phyloP scores from a whole-genome alignment of 2,113 vertebrate genomes.

The Megalops atlanticus region DNA sequence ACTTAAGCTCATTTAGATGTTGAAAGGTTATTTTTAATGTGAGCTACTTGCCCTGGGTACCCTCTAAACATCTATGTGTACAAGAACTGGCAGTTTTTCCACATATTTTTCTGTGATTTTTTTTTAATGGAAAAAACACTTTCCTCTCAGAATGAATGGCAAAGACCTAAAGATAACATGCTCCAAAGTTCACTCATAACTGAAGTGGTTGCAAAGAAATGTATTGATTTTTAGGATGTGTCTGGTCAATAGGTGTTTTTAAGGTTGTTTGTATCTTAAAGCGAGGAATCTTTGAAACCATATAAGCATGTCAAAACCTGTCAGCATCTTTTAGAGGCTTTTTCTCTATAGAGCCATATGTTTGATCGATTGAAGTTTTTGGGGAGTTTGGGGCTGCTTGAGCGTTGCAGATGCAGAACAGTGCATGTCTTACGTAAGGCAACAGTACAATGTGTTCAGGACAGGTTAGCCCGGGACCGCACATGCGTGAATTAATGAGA shows the following conservation, averaged over 20 bases:
- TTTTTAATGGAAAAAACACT: not conserved
- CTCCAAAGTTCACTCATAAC: not conserved
- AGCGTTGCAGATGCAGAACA: not conserved
- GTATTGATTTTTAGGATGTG: not conserved
- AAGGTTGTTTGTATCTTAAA: not conserved
- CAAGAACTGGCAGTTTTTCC: no score
- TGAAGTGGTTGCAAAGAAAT: not conserved
- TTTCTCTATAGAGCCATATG: not conserved
- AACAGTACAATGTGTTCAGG: not conserved
- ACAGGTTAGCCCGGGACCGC: not conserved
- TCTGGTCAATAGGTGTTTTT: not conserved
- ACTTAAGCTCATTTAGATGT: no score
- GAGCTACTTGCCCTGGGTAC: no score
- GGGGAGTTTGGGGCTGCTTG: conserved; percentile 1
- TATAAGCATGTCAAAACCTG: not conserved
- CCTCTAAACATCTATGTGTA: no score
- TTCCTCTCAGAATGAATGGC: not conserved
- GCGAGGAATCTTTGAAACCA: not conserved
- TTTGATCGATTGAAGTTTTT: not conserved
- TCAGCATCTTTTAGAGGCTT: not conserved
- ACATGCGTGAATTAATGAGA: not conserved
- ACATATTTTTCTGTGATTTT: no score
- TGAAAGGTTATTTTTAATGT: not conserved
- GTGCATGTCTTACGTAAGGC: not conserved
- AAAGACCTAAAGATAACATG: not conserved